These are phyloP conservation scores for Turnix velox DNA, from an alignment of 2,113 vertebrate species.

Conservation along the genomic window DNA sequence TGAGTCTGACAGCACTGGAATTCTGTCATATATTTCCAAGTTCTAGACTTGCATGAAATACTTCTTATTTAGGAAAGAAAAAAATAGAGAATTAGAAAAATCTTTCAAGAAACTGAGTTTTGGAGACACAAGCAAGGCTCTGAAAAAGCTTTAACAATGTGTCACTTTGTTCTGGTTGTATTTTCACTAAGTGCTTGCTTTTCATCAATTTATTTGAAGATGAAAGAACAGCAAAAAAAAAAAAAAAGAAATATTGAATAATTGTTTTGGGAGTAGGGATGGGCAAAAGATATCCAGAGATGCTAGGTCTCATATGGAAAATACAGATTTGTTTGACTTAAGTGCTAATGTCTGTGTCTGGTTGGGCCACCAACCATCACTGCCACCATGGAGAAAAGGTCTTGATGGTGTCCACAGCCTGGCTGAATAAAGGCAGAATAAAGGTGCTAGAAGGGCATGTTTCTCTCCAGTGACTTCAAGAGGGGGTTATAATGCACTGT, in stretches of 20 bases:
- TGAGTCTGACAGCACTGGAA: background rate
- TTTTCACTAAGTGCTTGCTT: background rate
- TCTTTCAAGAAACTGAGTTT: background rate
- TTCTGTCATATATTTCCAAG: background rate
- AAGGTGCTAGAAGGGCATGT: background rate
- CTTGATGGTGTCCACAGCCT: background rate
- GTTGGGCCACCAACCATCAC: background rate
- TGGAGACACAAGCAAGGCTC: background rate
- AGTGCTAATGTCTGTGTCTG: background rate
- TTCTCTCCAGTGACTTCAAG: background rate
- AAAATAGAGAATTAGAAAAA: background rate
- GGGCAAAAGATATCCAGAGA: background rate
- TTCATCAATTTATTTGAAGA: background rate
- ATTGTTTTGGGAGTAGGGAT: background rate
- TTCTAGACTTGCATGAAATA: background rate
- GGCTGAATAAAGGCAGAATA: background rate
- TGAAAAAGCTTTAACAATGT: background rate
- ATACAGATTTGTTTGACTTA: background rate
- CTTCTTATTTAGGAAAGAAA: background rate
- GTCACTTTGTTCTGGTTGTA: background rate
- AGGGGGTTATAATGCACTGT: rapidly evolving
- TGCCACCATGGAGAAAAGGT: background rate
- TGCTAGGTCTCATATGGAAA: background rate
- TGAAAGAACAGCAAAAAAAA: background rate
- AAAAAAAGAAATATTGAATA: background rate